Conservation (phyloP, 2,113 vertebrate genomes). For the Dermatemys mawii region DNA sequence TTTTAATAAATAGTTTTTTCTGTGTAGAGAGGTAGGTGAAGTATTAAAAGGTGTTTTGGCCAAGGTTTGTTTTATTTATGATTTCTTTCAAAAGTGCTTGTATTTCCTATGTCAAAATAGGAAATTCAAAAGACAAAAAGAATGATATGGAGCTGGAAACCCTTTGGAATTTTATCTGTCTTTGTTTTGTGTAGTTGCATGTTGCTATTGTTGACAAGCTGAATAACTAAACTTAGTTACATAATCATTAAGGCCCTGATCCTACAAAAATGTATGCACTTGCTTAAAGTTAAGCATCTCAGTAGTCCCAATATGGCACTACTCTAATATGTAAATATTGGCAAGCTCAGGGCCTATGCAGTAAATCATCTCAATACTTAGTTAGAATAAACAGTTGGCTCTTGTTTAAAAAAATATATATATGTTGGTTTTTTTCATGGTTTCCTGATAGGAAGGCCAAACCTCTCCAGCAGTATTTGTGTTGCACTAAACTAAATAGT, state of each 20-base stretch:
- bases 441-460: constrained; percentile 58
- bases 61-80: constrained; percentile 20
- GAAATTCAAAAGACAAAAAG: not conserved
- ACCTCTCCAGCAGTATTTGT: constrained; percentile 7
- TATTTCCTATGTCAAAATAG: not conserved
- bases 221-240: not conserved
- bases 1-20: not conserved
- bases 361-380: not conserved
- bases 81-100: not conserved
- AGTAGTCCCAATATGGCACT: not conserved
- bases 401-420: constrained; percentile 60
- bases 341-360: not conserved
- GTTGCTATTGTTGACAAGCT: not conserved
- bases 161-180: not conserved
- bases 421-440: constrained; percentile 51
- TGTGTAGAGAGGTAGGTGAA: not conserved
- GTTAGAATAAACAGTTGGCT: constrained; percentile 59
- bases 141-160: not conserved
- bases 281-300: constrained; percentile 15
- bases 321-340: not conserved
- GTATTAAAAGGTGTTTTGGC: not conserved
- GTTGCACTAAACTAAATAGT: not conserved
- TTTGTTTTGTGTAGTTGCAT: not conserved
- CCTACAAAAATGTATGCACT: constrained; percentile 17
- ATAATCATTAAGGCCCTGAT: not conserved